Evolutionary conservation across 2,113 vertebrate species (phyloP), one percentile per base, ranked within the genome.

Genomic region (Eleginops maclovinus): DNA sequence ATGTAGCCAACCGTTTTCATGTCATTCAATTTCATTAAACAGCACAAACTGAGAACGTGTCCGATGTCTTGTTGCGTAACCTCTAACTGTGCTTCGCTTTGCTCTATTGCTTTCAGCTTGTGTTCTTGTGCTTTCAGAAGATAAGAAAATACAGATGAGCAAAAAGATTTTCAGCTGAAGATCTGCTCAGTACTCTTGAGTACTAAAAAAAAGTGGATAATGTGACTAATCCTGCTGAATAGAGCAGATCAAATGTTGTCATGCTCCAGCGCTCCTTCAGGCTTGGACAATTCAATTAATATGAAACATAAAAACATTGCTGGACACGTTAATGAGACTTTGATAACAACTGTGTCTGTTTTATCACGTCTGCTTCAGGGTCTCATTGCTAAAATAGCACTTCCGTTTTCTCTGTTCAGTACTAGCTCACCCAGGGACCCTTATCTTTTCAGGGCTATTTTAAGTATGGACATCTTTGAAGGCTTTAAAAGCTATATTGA

Each of bases 401-500:
- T 24, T 63, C 43, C 81, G 55, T 70, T 24, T 58, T 49, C 63
- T 65, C 28, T 74, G 41, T 58, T 81, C 31, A 49, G 46, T 9
- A 26, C 3, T 1, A 3, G 14, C 53, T 73, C 60, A 47, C 58
- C 31, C 22, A 16, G 16, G 49, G 64, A 74, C 36, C 14, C 22
- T 66, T 72, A 68, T 28, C 72, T 47, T 65, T 56, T 59, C 26
- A 58, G 15, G 8, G n/a, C 59, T 49, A 67, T 75, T 73, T 61
- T 56, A 10, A 53, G 28, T 51, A 31, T 47, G n/a, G 21, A 43
- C 54, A 72, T 62, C 55, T 67, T 62, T 36, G 26, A 62, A 28
- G 40, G 74, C 59, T 69, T 70, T 76, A 69, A 76, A 81, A 82
- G 70, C 56, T 83, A 88, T 86, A 36, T 36, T 72, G 78, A 90